Evolutionary conservation across 2,797 vertebrate genomes (phyloP), one percentile per base, ranked within the genome.

Genomic region (Dendrocincla tyrannina): DNA sequence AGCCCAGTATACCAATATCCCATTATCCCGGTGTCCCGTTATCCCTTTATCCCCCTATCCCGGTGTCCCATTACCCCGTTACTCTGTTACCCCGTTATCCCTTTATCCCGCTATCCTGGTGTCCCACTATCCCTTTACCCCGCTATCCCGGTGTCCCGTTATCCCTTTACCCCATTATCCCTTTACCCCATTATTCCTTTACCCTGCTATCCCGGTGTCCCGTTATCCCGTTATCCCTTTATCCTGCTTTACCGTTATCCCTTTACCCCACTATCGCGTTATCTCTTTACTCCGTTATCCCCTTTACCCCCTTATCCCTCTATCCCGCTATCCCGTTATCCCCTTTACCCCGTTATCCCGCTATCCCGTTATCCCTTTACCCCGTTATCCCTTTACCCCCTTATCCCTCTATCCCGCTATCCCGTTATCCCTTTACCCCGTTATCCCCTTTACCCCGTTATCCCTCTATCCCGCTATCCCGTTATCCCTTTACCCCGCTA

Each of bases 201-300:
- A 9, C 28, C 24, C 18, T 16, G 1, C 1, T n/a, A 10, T 19
- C 24, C 14, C 1, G 6, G 1, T 50, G 3, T 30, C 18, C 33
- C 7, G 1, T 0, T 49, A 2, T 33, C 23, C 9, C 17, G 4
- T 2, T 33, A 6, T 33, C n/a, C 63, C 3, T 1, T 1, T n/a
- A 7, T 9, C 19, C 32, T 3, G 2, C 1, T 41, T 5, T 52
- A 17, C n/a, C 3, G 0, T 0, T 62, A 2, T 32, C 35, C 27
- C 5, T 0, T 0, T n/a, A 4, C 25, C 50, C 25, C 17, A 1
- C 0, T 28, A 2, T 58, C 9, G 16, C 1, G 2, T 0, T 44
- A 3, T 47, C 6, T 28, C 2, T 0, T 3, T 22, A 5, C 42
- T 12, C n/a, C 2, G 0, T 3, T 22, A 6, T 56, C n/a, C 27